Evolutionary conservation across 2,797 vertebrate species (phyloP).

Genomic region (Petrocephalus schoutedeni): DNA sequence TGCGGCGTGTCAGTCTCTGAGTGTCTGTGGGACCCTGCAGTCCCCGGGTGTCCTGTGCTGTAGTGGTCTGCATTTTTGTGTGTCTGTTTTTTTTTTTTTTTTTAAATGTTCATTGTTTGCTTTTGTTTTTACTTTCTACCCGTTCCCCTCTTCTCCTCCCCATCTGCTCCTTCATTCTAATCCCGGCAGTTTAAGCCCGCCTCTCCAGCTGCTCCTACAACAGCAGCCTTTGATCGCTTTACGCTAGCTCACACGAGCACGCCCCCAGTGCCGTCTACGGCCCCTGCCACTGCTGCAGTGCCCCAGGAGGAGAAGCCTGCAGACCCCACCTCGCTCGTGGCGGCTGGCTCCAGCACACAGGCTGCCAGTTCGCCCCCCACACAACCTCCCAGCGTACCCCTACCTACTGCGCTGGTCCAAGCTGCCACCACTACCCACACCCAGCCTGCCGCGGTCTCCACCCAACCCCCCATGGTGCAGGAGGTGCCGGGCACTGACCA

Average conservation of each 20-base stretch:
- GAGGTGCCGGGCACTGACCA: neutral
- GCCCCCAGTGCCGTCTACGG: slow-evolving; percentile 32
- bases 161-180: neutral
- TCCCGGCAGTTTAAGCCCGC: neutral
- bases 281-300: slow-evolving; percentile 14
- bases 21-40: neutral
- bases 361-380: slow-evolving; percentile 23
- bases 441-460: neutral
- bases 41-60: neutral
- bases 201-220: neutral
- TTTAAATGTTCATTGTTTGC: neutral
- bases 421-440: slow-evolving; percentile 25
- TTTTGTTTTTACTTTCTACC: slow-evolving; percentile 3
- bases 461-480: neutral
- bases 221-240: neutral
- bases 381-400: neutral
- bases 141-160: neutral
- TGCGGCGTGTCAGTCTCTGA: neutral
- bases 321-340: slow-evolving; percentile 27
- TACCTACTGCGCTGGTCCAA: slow-evolving; percentile 7
- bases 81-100: neutral
- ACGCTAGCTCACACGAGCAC: slow-evolving; percentile 1
- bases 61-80: slow-evolving; percentile 9
- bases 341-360: slow-evolving; percentile 10
- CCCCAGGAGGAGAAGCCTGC: slow-evolving; percentile 31